phyloP scores from a whole-genome alignment of 2,113 vertebrate species.

The Phyllostomus discolor region DNA sequence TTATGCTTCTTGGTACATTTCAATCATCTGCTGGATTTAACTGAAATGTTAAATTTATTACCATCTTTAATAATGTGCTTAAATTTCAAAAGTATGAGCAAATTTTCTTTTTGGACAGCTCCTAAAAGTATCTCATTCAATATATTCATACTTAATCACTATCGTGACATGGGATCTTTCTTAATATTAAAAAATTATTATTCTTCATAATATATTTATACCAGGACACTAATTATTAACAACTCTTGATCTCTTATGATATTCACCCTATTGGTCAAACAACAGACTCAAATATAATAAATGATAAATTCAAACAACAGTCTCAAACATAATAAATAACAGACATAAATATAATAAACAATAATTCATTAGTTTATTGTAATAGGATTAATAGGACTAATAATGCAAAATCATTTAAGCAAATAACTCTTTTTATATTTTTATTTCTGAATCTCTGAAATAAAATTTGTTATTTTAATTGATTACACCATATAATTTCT shows the following conservation, averaged over 20 bases:
- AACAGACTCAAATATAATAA: conserved; percentile 16
- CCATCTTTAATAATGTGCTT: not conserved
- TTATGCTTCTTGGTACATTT: not conserved
- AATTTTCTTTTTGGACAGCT: conserved; percentile 25
- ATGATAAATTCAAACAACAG: conserved; percentile 1
- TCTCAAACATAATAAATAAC: conserved; percentile 22
- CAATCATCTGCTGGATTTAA: not conserved
- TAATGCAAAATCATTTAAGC: not conserved
- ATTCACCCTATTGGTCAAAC: not conserved
- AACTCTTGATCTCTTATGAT: not conserved
- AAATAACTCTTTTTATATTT: not conserved
- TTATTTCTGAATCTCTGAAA: conserved; percentile 15
- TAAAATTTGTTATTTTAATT: not conserved
- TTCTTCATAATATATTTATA: not conserved
- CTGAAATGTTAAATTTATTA: conserved; percentile 16
- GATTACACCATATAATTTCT: not conserved
- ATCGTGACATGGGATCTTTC: not conserved
- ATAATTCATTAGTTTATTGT: not conserved
- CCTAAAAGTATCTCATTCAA: not conserved
- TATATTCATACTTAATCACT: not conserved
- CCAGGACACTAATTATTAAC: not conserved
- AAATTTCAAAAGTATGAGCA: not conserved
- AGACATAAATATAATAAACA: not conserved
- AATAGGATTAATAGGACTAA: not conserved
- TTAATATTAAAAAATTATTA: conserved; percentile 23